Conservation (phyloP, 2,888 invertebrate genomes). For the Tanypteryx hageni region DNA sequence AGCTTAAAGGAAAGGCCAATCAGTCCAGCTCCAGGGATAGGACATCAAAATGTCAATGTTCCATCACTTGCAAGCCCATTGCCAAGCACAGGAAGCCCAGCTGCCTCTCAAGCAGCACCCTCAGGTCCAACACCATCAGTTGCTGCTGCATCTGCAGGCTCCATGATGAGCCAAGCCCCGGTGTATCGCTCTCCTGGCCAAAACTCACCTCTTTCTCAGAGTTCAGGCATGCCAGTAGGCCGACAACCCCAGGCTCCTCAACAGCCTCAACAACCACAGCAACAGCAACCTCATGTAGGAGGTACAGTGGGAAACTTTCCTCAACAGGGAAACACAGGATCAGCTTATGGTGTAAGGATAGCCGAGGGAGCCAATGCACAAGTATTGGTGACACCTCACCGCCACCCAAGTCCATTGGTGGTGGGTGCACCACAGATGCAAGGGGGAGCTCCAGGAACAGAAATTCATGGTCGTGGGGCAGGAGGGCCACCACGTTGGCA, state of each 20-base stretch:
- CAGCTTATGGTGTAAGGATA: constrained; percentile 68
- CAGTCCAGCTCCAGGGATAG: constrained; percentile 80
- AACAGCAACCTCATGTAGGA: constrained; percentile 67
- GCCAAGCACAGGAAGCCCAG: constrained; percentile 78
- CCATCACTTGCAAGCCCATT: constrained; percentile 78
- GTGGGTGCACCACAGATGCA: constrained; percentile 37
- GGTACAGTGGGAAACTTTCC: constrained; percentile 42
- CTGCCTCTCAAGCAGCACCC: constrained; percentile 73
- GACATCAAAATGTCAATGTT: constrained; percentile 75
- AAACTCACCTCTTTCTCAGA: constrained; percentile 43
- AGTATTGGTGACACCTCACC: constrained; percentile 64
- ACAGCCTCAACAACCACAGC: constrained; percentile 68
- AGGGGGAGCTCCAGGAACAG: background rate
- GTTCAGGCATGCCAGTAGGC: constrained; percentile 65
- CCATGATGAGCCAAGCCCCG: constrained; percentile 51
- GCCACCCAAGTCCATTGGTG: constrained; percentile 44
- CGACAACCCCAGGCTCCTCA: constrained; percentile 68
- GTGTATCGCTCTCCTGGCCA: constrained; percentile 49
- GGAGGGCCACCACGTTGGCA: constrained; percentile 53
- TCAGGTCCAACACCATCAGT: constrained; percentile 72
- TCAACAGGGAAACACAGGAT: background rate
- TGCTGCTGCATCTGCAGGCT: constrained; percentile 72
- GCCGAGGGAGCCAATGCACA: constrained; percentile 68
- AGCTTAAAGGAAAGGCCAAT: constrained; percentile 83
- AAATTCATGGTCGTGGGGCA: constrained; percentile 30